Base-by-base conservation (phyloP, 2,888 invertebrate species). In the Rhodophaea formosa region DNA sequence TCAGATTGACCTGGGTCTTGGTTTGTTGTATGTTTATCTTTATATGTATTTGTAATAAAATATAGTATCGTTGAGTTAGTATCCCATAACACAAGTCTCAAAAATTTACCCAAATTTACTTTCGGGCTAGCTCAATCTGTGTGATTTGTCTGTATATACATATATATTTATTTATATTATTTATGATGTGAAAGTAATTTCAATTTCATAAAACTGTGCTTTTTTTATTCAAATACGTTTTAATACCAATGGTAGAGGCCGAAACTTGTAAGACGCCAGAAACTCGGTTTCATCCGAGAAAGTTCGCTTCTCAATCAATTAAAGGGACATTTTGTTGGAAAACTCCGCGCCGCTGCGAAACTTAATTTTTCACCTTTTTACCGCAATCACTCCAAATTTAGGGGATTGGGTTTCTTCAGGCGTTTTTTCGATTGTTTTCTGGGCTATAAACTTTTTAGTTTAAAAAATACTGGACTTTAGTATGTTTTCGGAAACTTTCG, bases 241-340 rank as follows among this genome's bases (percentile, higher is more conserved):
- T n/a, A 49, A 29, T 49, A 30, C 16, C 51, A 51, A 51, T 51
- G 17, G 51, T 51, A 51, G 10, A 32, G 1, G 16, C 10, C 5
- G 10, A 51, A 51, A 51, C 35, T 51, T 16, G 12, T 39, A 16
- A 39, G 12, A n/a, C 51, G 51, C 35, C 12, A 39, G 51, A 35
- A 51, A 51, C 32, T 35, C 47, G 30, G 51, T 51, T 51, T 39
- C 35, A 51, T 35, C 32, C 51, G 6, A 35, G n/a, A 51, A 51
- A 51, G 51, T 51, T 51, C 35, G 35, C 51, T 51, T 51, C 51
- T 51, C 35, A 51, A 51, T 51, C 51, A 51, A 51, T 51, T 51
- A 51, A 51, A 51, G 35, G 51, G 51, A 51, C 51, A 35, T 51
- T 51, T 51, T 51, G 39, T 51, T 35, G 35, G 51, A n/a, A 51